These are phyloP conservation scores for Atrichornis clamosus DNA, from an alignment of 2,113 vertebrate genomes.

Conservation along the genomic window DNA sequence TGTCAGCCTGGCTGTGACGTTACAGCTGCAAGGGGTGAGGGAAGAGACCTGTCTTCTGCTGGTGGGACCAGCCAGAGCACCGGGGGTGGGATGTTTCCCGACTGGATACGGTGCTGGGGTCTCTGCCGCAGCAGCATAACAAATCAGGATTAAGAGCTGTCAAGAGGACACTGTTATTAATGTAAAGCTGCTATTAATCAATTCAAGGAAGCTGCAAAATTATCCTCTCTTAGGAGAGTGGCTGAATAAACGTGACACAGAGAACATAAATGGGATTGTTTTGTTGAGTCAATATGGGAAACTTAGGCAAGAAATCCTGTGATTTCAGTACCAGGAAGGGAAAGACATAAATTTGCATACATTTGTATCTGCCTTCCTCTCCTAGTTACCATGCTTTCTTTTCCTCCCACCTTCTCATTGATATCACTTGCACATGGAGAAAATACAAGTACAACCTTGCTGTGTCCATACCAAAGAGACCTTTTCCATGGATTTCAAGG, in stretches of 20 bases:
- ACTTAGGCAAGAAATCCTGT: background rate
- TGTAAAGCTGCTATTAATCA: slow-evolving; percentile 5
- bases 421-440: background rate
- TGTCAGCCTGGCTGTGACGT: background rate
- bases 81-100: rapidly evolving
- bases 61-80: background rate
- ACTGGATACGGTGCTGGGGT: background rate
- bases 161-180: background rate
- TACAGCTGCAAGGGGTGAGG: background rate
- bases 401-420: background rate
- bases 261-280: background rate
- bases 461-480: background rate
- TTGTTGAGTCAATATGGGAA: background rate
- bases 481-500: background rate
- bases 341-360: background rate
- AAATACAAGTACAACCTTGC: background rate
- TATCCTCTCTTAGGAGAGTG: background rate
- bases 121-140: rapidly evolving
- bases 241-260: background rate
- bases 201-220: background rate
- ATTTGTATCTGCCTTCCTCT: background rate
- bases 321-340: background rate
- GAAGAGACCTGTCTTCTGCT: background rate
- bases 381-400: background rate
- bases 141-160: background rate